Evolutionary conservation across 1,140 invertebrate species (phyloP), one percentile per base, ranked within the genome.

Genomic region (Drosophila nebulosa): DNA sequence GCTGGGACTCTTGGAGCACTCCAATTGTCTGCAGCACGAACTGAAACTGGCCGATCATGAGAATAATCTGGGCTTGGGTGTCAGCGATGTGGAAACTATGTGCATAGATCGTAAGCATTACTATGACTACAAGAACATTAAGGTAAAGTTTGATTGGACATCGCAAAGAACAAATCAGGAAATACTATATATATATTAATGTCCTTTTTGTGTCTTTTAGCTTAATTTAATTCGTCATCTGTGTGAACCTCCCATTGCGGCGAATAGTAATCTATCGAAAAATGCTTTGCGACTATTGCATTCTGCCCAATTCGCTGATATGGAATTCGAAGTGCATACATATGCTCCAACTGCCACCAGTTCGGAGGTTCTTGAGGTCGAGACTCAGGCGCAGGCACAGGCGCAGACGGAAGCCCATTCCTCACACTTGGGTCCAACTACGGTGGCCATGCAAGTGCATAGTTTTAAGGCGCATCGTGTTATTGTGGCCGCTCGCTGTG

Each of bases 401-500:
- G 18, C 7, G 22, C 39, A 46, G 16, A 4, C 16, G 16, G 18
- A 21, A 7, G 39, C 5, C 16, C 16, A 46, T 46, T 10, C 39
- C 3, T 46, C 39, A 4, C 4, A 2, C 10, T 3, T 10, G 18
- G 39, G 39, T 9, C 39, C 39, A 10, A 46, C 39, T 2, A 27
- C 59, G 21, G 6, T 24, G 1, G 21, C 46, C 3, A 62, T 78
- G 22, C 85, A 91, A 35, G 74, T 81, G 16, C 86, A 88, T 61
- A 92, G 78, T 64, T 92, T 93, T 52, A 89, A 92, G 68, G 94
- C 94, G 2, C 95, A 95, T 83, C 92, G 95, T 63, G 94, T 95
- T 4, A 93, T 95, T 32, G 93, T 95, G 5, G 94, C 95, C 24
- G 92, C 94, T 0, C 76, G 90, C 51, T 95, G 95, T 91, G 94